Conservation (phyloP, 1,140 invertebrate species). For the Chionoecetes opilio region DNA sequence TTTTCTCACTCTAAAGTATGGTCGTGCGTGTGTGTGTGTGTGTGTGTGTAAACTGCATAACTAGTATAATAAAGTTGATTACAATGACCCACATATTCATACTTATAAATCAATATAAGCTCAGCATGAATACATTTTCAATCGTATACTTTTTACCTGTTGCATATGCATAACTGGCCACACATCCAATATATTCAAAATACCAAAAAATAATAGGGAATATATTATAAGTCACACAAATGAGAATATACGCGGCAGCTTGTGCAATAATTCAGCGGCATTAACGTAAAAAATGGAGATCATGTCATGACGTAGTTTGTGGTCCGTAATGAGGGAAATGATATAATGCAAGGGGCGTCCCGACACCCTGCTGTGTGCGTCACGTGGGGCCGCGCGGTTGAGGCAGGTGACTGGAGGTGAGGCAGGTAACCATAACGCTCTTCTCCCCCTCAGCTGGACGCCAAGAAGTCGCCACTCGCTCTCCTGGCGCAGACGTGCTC, state of each 20-base stretch:
- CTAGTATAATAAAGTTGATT: neutral
- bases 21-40: neutral
- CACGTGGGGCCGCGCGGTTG: neutral
- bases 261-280: neutral
- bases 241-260: neutral
- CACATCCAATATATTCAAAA: neutral
- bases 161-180: neutral
- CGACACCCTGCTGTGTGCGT: neutral
- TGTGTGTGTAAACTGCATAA: neutral
- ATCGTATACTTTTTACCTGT: neutral
- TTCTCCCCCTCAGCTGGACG: conserved; percentile 93
- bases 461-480: conserved; percentile 98
- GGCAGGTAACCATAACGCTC: neutral
- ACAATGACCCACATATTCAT: neutral
- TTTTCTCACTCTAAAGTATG: neutral
- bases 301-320: too few relatives aligned
- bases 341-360: neutral
- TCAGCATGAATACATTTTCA: neutral
- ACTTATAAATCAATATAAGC: neutral
- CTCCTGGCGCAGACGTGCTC: conserved; percentile 98
- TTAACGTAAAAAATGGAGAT: too few relatives aligned
- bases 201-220: too few relatives aligned
- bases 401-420: neutral
- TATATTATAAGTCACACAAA: neutral
- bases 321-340: neutral